Percentiles rank a stretch among this genome's conserved stretches.
These are phyloP conservation scores for Numenius arquata DNA, from an alignment of 2,113 vertebrate species.

Conservation along the genomic window DNA sequence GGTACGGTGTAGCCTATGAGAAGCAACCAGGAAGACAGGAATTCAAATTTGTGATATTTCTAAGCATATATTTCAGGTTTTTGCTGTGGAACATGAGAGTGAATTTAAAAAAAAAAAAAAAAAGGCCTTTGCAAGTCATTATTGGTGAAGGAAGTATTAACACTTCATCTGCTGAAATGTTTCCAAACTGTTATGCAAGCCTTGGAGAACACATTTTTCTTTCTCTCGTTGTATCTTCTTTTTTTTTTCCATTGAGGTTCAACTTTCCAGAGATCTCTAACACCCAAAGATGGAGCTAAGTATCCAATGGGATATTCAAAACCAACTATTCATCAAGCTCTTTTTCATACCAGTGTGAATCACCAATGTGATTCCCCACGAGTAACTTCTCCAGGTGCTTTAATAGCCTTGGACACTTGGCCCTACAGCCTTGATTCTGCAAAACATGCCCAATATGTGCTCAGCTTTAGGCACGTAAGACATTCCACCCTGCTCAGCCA, in stretches of 20 bases:
- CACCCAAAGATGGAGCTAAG: not conserved
- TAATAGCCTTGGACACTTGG: not conserved
- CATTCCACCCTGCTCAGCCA: not conserved
- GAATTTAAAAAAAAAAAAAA: not conserved
- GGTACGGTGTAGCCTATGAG: not conserved
- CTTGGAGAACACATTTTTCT: not conserved
- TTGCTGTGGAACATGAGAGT: not conserved
- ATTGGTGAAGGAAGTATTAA: not conserved
- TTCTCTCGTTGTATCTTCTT: not conserved
- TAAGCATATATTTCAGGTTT: not conserved
- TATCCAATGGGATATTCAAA: not conserved
- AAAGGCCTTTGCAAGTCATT: not conserved
- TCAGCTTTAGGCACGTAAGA: not conserved
- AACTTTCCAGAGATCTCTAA: not conserved
- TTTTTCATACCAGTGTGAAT: not conserved
- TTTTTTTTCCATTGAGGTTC: not conserved
- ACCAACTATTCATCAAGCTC: accelerated
- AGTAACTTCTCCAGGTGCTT: not conserved
- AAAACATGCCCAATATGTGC: not conserved
- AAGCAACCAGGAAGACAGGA: not conserved
- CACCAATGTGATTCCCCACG: not conserved
- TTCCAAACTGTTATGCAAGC: not conserved
- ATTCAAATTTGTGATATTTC: not conserved
- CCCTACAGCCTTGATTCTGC: not conserved
- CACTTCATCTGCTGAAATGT: not conserved